Evolutionary conservation across 2,113 vertebrate species (phyloP), one percentile per base, ranked within the genome.

Genomic region (Colius striatus): DNA sequence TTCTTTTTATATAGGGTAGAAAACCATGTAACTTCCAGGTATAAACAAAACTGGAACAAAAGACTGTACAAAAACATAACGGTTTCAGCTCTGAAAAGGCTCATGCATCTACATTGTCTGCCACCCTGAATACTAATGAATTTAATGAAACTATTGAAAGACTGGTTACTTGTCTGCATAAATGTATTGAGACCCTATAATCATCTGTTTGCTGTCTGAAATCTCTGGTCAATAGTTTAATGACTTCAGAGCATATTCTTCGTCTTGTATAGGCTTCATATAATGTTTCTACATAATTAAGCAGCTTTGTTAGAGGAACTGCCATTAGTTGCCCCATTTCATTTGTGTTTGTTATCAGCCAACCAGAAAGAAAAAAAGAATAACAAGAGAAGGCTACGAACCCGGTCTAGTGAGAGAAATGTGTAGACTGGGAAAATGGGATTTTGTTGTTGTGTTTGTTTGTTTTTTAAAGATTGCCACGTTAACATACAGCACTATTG

Each of bases 221-320:
- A 93, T 74, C 90, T 95, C 93, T 81, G 81, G 90, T 96, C 95
- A 97, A 95, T 92, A 93, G 68, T 96, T 97, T 94, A 96, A 96
- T 96, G 94, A 96, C 94, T 95, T 90, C 93, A 89, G 72, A 96
- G 90, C 90, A 94, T 90, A 89, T 92, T 97, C 66, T 97, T 93
- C 82, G 86, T 90, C 87, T 92, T 96, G 85, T 94, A 90, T 74
- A 84, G 92, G 81, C 94, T 96, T 93, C 95, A 94, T 91, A 97
- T 93, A 96, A 92, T 89, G 94, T 93, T 90, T 96, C 95, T 96
- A 96, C 94, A 93, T 96, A 97, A 97, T 96, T 96, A 96, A 97
- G 76, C 95, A 94, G 92, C 96, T 96, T 97, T 96, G 95, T 97
- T 93, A 92, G 89, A 94, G 88, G 88, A 96, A 83, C 88, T 77